Evolutionary conservation across 2,888 invertebrate genomes (phyloP), one percentile per base, ranked within the genome.

Genomic region (Patella ulyssiponensis): DNA sequence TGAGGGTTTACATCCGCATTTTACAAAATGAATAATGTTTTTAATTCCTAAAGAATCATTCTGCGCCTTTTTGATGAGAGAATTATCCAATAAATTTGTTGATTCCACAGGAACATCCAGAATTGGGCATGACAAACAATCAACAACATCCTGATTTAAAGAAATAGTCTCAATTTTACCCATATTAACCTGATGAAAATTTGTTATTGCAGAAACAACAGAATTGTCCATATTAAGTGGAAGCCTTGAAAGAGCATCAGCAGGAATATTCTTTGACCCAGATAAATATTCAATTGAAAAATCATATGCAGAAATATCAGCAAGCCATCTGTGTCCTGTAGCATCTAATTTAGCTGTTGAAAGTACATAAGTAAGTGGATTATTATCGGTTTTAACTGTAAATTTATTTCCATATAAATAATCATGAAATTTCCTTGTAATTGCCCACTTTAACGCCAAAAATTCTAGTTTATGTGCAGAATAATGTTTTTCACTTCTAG

Each of bases 211-310:
- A 11, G 27, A 15, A 17, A 77, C 72, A 3, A 73, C 44, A 2
- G 7, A 54, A 11, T 71, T 33, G 3, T 73, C 72, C 20, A 23
- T 15, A 23, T 56, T 53, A 9, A 76, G 14, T 27, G 77, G 81
- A 44, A 79, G 58, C 33, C 82, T 51, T 56, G 91, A 82, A 15
- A 80, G 73, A 15, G 53, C 74, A 75, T 83, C 84, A 14, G 84
- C 81, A 80, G 82, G 82, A 11, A 73, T 52, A 69, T 83, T 83
- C 1, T 58, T 69, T 27, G 64, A 54, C 20, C 84, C 83, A 23
- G 83, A 79, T 70, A 75, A 75, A 56, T 83, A 84, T n/a, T 70
- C 20, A 9, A 84, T 76, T 51, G 76, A 71, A 64, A 84, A 84
- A 71, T 81, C 74, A 23, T 77, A 84, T 7, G 72, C 52, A 12